Evolutionary conservation across 2,113 vertebrate genomes (phyloP), one percentile per base, ranked within the genome.

Genomic region (Chamaetylas fuelleborni): DNA sequence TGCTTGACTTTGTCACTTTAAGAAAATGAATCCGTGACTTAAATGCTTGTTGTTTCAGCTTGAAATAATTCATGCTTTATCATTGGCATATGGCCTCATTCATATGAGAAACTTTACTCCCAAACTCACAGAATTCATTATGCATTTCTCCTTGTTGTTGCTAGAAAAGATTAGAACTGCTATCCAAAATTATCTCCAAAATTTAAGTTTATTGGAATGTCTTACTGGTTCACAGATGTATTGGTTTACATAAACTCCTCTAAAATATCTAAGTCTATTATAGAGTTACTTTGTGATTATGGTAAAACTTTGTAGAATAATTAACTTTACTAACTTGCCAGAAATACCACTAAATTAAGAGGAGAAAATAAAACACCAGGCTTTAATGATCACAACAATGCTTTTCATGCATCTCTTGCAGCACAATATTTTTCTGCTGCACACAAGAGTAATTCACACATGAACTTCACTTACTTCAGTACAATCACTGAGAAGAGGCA

Each of bases 401-500:
- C 5, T 95, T 83, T 86, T 73, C 16, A 64, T 47, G 19, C 19
- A 26, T 13, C 26, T 69, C 29, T 42, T 56, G 13, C 26, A 82
- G 29, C 28, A 90, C 23, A 80, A 3, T 13, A 45, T 14, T 54
- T 36, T 92, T 71, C 25, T 76, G 11, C 11, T 83, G 31, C 33
- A 34, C 12, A 18, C 22, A 43, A 36, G 17, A 70, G 19, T 42
- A 56, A 31, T 13, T 64, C 23, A 43, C 3, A 70, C 40, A 40
- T 3, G 19, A 48, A 74, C 12, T 60, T 48, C 40, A 95, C 97
- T 77, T 92, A 99, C 99, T 98, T 99, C 99, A n/a, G 98, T 98
- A 88, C 99, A 99, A 94, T 99, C 99, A 67, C 95, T 98, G 18
- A 99, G 98, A 36, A 99, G 98, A 25, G 98, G 97, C 73, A 99